Percentiles rank a stretch among this genome's conserved stretches.
These are phyloP conservation scores for Nannobrachium achirus DNA, from an alignment of 2,113 vertebrate species.

Conservation along the genomic window DNA sequence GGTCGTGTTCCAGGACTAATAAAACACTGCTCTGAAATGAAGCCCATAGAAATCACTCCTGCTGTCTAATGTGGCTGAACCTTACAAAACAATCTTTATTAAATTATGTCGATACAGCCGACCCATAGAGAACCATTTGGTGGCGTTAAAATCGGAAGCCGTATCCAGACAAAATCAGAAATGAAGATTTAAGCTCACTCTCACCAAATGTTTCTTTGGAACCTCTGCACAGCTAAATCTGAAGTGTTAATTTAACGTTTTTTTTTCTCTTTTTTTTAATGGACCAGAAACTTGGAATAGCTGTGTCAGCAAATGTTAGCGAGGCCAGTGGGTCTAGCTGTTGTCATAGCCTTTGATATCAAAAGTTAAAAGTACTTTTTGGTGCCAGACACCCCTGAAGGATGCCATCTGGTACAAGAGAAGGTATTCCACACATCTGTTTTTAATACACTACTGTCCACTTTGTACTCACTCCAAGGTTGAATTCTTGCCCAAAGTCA, in stretches of 20 bases:
- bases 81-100: not conserved
- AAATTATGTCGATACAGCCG: constrained; percentile 1
- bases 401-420: constrained; percentile 60
- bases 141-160: constrained; percentile 47
- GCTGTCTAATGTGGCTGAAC: not conserved
- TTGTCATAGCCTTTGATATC: not conserved
- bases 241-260: not conserved
- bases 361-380: constrained; percentile 44
- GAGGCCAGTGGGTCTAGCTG: too few relatives aligned
- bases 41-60: constrained; percentile 14
- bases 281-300: too few relatives aligned
- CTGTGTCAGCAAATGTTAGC: too few relatives aligned
- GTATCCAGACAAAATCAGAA: constrained; percentile 61
- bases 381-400: constrained; percentile 42
- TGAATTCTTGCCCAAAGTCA: constrained; percentile 51
- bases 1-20: constrained; percentile 18
- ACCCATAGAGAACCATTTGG: constrained; percentile 8
- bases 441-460: constrained; percentile 68
- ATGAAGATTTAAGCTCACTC: constrained; percentile 67
- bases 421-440: constrained; percentile 72
- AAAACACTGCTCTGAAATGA: not conserved
- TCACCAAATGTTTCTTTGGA: constrained; percentile 49
- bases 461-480: constrained; percentile 59
- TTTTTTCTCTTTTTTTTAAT: too few relatives aligned
- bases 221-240: constrained; percentile 26